Conservation (phyloP, 2,888 invertebrate genomes). For the Xanthorhoe spadicearia region DNA sequence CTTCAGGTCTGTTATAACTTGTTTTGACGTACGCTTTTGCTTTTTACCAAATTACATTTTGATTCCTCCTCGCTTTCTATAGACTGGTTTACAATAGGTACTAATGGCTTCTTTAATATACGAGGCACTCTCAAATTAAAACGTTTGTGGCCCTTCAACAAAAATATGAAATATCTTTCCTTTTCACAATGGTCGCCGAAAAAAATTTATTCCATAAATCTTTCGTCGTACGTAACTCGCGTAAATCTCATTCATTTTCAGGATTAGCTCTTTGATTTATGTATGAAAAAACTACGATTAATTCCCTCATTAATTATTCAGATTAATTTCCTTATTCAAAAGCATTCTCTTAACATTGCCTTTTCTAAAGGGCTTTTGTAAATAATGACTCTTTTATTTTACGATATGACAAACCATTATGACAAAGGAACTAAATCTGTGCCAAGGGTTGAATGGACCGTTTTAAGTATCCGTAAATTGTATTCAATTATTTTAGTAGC, state of each 20-base stretch:
- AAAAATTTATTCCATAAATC: constrained; percentile 13
- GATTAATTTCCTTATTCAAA: too few species aligned
- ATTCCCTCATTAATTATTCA: constrained; percentile 29
- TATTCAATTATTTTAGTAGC: constrained; percentile 12
- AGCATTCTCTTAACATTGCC: too few species aligned
- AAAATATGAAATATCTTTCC: constrained; percentile 12
- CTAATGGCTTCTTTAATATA: constrained; percentile 62
- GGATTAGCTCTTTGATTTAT: constrained; percentile 33
- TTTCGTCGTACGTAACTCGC: not conserved
- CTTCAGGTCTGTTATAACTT: constrained; percentile 54
- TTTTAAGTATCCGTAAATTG: constrained; percentile 2
- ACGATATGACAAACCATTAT: constrained; percentile 2
- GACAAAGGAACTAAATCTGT: not conserved
- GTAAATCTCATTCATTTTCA: constrained; percentile 28
- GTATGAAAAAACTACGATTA: constrained; percentile 21
- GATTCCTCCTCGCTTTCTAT: constrained; percentile 48
- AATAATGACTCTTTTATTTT: constrained; percentile 2
- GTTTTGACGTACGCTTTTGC: constrained; percentile 45
- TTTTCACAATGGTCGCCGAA: constrained; percentile 5
- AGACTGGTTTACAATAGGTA: constrained; percentile 52
- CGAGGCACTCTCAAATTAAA: constrained; percentile 51
- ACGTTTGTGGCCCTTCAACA: constrained; percentile 39
- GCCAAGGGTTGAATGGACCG: constrained; percentile 2
- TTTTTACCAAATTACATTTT: constrained; percentile 64
- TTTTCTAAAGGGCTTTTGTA: constrained; percentile 10